phyloP scores from a whole-genome alignment of 2,113 vertebrate genomes.

The Erinaceus europaeus region DNA sequence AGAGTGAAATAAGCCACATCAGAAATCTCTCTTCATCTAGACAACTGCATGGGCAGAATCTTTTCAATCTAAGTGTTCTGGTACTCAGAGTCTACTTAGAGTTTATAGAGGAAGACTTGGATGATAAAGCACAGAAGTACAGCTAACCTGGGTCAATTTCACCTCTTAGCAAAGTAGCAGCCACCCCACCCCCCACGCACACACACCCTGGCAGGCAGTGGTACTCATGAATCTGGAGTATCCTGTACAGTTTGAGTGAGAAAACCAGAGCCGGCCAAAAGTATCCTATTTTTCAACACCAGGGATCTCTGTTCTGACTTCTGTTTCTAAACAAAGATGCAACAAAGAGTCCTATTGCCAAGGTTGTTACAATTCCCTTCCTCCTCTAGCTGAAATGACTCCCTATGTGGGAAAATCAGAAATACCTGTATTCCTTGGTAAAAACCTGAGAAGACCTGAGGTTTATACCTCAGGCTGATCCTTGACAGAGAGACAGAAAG shows the following conservation, averaged over 20 bases:
- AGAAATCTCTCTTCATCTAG: background rate
- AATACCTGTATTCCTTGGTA: background rate
- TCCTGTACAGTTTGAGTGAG: background rate
- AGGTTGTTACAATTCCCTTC: rapidly evolving
- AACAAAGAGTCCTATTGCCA: background rate
- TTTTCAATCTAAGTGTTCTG: background rate
- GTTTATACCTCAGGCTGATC: background rate
- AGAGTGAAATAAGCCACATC: rapidly evolving
- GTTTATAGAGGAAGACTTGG: background rate
- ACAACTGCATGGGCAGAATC: background rate
- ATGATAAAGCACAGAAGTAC: too few species aligned
- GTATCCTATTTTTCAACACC: too few species aligned
- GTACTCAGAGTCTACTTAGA: background rate
- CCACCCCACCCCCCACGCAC: background rate
- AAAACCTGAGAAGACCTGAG: background rate
- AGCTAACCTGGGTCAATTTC: background rate
- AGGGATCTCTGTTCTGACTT: background rate
- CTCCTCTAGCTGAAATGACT: background rate
- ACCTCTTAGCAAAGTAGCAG: background rate
- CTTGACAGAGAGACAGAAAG: background rate
- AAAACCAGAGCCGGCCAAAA: background rate
- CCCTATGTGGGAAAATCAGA: background rate
- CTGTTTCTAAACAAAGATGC: background rate
- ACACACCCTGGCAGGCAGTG: background rate
- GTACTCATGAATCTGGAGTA: background rate